Evolutionary conservation across 2,888 invertebrate genomes (phyloP).

Genomic region (Nemotelus pantherinus): DNA sequence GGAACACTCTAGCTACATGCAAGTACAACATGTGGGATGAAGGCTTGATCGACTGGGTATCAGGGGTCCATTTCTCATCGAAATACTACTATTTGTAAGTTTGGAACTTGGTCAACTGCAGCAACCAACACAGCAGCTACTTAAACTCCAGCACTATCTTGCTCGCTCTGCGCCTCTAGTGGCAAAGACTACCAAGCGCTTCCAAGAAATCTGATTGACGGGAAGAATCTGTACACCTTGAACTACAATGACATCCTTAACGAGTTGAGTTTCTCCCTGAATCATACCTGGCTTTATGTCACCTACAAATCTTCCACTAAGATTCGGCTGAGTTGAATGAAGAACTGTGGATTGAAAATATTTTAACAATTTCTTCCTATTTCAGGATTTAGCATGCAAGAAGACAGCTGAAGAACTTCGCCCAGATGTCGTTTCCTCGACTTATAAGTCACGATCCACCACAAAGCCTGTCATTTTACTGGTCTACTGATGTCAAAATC

Average conservation of each 20-base stretch:
- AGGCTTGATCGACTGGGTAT: slow-evolving; percentile 98
- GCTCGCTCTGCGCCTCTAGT: slow-evolving; percentile 99
- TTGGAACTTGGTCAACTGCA: slow-evolving; percentile 99
- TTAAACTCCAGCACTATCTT: slow-evolving; percentile 99
- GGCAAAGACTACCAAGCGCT: slow-evolving; percentile 99
- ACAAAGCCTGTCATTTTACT: slow-evolving; percentile 95
- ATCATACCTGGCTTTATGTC: slow-evolving; percentile 99
- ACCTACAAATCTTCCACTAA: slow-evolving; percentile 98
- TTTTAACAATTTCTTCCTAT: slow-evolving; percentile 44
- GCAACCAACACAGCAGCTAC: slow-evolving; percentile 96
- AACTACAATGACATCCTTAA: slow-evolving; percentile 99
- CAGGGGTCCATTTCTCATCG: slow-evolving; percentile 98
- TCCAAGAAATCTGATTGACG: slow-evolving; percentile 99
- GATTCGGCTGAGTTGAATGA: slow-evolving; percentile 83
- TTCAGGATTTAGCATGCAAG: slow-evolving; percentile 96
- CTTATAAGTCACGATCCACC: slow-evolving; percentile 88
- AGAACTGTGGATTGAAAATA: not conserved
- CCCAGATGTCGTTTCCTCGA: slow-evolving; percentile 88
- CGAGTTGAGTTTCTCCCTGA: slow-evolving; percentile 98
- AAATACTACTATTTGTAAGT: slow-evolving; percentile 98
- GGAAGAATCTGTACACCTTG: slow-evolving; percentile 97
- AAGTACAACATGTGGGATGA: slow-evolving; percentile 98
- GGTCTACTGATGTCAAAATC: slow-evolving; percentile 99
- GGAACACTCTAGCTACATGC: slow-evolving; percentile 99
- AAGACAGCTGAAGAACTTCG: slow-evolving; percentile 98